phyloP scores from a whole-genome alignment of 2,888 invertebrate species.

The Tachystola acroxantha region DNA sequence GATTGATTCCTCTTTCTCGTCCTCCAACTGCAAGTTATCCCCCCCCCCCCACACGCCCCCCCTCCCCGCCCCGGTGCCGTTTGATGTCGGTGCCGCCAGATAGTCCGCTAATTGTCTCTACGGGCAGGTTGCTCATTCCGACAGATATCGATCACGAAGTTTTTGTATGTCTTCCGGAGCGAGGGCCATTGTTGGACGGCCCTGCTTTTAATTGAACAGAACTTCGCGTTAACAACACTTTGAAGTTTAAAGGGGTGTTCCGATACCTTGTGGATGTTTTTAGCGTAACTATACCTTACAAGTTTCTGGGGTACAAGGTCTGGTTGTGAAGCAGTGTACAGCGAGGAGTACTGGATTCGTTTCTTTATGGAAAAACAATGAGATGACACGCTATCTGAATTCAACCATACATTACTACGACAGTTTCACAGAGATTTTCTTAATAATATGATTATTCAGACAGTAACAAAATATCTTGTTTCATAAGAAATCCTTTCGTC shows the following conservation, averaged over 20 bases:
- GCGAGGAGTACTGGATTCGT: too few relatives aligned
- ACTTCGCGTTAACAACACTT: conserved; percentile 19
- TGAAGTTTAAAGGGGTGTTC: conserved; percentile 13
- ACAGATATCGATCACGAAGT: conserved; percentile 61
- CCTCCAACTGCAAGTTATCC: conserved; percentile 42
- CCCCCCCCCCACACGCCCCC: conserved; percentile 17
- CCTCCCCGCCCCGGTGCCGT: conserved; percentile 22
- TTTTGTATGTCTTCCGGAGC: conserved; percentile 65
- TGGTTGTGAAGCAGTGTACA: too few relatives aligned
- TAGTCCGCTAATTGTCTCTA: conserved; percentile 68
- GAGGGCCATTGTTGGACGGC: conserved; percentile 48
- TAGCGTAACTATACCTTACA: too few relatives aligned
- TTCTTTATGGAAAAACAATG: too few relatives aligned
- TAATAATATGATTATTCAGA: too few relatives aligned
- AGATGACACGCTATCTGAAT: too few relatives aligned
- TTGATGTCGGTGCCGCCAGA: conserved; percentile 64
- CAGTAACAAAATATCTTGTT: too few relatives aligned
- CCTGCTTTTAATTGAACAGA: conserved; percentile 51
- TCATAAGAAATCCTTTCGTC: too few relatives aligned
- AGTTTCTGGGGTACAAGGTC: too few relatives aligned
- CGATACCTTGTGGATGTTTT: too few relatives aligned
- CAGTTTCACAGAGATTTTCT: too few relatives aligned
- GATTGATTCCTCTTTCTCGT: conserved; percentile 68
- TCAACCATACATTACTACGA: too few relatives aligned
- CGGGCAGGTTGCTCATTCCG: conserved; percentile 63